Evolutionary conservation across 2,888 invertebrate genomes (phyloP).

Genomic region (Drosophila falleni): DNA sequence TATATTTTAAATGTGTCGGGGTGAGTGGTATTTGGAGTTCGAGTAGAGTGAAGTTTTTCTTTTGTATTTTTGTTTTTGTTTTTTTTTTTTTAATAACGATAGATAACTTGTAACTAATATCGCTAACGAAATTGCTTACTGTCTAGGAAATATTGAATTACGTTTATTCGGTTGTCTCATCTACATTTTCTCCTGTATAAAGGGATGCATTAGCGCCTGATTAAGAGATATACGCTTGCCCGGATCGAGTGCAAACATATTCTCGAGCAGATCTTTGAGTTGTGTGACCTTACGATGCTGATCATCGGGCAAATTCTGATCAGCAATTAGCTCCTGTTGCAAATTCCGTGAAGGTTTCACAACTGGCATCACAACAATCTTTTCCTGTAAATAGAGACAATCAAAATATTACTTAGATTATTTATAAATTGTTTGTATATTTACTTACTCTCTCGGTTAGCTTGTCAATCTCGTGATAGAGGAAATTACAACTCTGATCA

Average conservation of each 20-base stretch:
- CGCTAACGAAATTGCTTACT: slow-evolving; percentile 61
- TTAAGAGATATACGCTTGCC: slow-evolving; percentile 97
- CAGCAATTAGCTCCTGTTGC: slow-evolving; percentile 94
- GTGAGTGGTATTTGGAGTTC: slow-evolving; percentile 38
- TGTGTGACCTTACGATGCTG: slow-evolving; percentile 96
- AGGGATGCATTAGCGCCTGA: slow-evolving; percentile 96
- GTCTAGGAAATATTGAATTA: slow-evolving; percentile 69
- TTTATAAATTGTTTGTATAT: background rate
- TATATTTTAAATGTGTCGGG: slow-evolving; percentile 23
- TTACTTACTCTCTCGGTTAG: slow-evolving; percentile 97
- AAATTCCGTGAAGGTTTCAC: slow-evolving; percentile 95
- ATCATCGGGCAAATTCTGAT: slow-evolving; percentile 94
- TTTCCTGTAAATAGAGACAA: slow-evolving; percentile 90
- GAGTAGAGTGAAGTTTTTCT: slow-evolving; percentile 23
- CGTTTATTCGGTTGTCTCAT: slow-evolving; percentile 51
- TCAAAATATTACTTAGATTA: background rate
- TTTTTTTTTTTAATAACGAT: slow-evolving; percentile 42
- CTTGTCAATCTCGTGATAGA: slow-evolving; percentile 98
- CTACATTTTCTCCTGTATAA: slow-evolving; percentile 97
- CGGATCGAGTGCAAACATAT: slow-evolving; percentile 96
- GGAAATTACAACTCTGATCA: slow-evolving; percentile 97
- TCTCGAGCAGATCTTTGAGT: slow-evolving; percentile 95
- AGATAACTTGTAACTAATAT: slow-evolving; percentile 58
- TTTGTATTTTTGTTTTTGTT: slow-evolving; percentile 3
- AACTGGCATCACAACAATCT: slow-evolving; percentile 97